Evolutionary conservation across 2,888 invertebrate genomes (phyloP).

Genomic region (Hydrotaea diabolus): DNA sequence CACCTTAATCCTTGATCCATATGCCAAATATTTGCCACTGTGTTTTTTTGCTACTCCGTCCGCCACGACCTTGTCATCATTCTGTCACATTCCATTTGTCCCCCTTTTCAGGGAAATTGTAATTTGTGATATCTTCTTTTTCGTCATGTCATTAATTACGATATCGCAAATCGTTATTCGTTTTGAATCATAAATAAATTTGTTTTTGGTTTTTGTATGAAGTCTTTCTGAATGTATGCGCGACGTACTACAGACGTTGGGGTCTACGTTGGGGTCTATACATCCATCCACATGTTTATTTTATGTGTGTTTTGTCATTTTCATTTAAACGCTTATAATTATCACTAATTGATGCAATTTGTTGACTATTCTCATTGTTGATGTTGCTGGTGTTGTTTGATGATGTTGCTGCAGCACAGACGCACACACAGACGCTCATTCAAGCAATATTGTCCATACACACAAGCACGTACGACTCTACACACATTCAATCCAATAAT

Average conservation of each 20-base stretch:
- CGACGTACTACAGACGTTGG: no score
- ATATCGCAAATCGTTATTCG: constrained; percentile 9
- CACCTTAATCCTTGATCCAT: no score
- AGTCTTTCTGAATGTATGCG: background rate
- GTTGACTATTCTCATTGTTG: constrained; percentile 51
- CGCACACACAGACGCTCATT: background rate
- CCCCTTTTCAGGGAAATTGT: background rate
- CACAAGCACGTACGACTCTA: constrained; percentile 53
- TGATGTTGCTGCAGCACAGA: constrained; percentile 12
- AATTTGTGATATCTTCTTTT: constrained; percentile 17
- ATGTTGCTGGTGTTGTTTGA: constrained; percentile 30
- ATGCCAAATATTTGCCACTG: no score
- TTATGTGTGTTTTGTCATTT: constrained; percentile 30
- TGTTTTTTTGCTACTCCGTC: no score
- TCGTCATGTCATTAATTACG: constrained; percentile 1
- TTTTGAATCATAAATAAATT: constrained; percentile 8
- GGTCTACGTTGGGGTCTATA: no score
- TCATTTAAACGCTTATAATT: constrained; percentile 57
- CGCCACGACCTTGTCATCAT: background rate
- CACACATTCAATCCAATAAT: constrained; percentile 49
- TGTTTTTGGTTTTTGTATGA: no score
- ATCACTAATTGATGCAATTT: constrained; percentile 65
- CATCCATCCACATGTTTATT: background rate
- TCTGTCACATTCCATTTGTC: background rate
- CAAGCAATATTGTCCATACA: no score